Conservation (phyloP, 2,797 vertebrate species). For the Cynopterus sphinx region DNA sequence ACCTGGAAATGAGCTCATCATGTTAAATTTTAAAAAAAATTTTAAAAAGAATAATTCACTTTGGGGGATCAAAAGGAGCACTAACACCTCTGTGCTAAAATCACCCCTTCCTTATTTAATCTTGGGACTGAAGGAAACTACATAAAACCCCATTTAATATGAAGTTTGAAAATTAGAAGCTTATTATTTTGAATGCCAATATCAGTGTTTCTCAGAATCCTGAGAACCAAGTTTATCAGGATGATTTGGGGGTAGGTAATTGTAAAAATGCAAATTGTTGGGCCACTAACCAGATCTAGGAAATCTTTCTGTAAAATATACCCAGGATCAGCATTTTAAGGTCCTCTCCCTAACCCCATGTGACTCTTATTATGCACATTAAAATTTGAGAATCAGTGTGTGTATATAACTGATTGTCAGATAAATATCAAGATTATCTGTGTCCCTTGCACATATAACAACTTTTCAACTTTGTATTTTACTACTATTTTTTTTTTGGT, state of each 20-base stretch:
- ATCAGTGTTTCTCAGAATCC: constrained; percentile 5
- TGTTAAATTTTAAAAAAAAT: neutral
- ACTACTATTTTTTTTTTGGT: neutral
- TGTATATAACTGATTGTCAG: neutral
- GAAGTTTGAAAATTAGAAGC: neutral
- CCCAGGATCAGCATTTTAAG: neutral
- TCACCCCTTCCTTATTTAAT: neutral
- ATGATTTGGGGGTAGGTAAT: neutral
- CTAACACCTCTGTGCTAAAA: neutral
- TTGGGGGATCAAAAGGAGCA: neutral
- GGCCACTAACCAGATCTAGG: neutral
- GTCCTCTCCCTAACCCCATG: no score
- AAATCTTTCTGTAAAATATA: neutral
- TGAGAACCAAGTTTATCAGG: neutral
- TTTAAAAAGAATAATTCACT: constrained; percentile 13
- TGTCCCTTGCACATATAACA: neutral
- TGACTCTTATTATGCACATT: neutral
- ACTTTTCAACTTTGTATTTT: neutral
- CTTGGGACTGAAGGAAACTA: neutral
- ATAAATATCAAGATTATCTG: neutral
- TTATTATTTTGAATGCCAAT: neutral
- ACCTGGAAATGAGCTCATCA: neutral
- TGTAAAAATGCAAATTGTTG: neutral
- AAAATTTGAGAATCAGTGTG: neutral
- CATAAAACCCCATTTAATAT: neutral